Evolutionary conservation across 2,888 invertebrate species (phyloP).

Genomic region (Acanthoscelides obtectus): DNA sequence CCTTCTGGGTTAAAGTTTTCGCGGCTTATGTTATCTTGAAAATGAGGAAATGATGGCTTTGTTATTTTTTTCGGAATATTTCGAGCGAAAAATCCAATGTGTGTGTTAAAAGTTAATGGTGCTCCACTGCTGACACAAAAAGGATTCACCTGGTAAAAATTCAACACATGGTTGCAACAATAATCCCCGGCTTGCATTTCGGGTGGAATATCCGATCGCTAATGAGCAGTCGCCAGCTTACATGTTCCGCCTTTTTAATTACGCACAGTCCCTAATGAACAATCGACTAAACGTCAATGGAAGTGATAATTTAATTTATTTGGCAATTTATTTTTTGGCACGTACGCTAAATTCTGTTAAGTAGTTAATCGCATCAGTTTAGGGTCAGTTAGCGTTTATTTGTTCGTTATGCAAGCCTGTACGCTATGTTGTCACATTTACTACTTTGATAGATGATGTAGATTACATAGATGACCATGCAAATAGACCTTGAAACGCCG

Average conservation of each 20-base stretch:
- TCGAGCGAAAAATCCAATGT: no score
- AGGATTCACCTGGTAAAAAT: no score
- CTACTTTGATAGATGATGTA: no score
- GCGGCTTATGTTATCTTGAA: no score
- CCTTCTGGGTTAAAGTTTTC: no score
- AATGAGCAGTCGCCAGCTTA: constrained; percentile 2
- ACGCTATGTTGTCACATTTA: neutral
- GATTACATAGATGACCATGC: no score
- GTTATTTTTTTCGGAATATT: no score
- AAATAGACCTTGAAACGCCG: no score
- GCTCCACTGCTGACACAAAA: no score
- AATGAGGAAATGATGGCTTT: no score
- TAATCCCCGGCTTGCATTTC: neutral
- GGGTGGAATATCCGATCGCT: neutral
- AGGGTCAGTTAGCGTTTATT: neutral
- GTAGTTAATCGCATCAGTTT: constrained; percentile 9
- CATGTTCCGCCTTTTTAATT: constrained; percentile 10
- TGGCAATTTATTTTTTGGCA: constrained; percentile 13
- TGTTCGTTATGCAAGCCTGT: neutral
- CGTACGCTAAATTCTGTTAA: constrained; percentile 10
- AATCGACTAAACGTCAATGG: constrained; percentile 11
- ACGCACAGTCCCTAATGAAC: constrained; percentile 7
- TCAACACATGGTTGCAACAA: no score
- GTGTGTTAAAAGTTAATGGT: no score
- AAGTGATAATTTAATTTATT: constrained; percentile 15